phyloP scores from a whole-genome alignment of 2,888 invertebrate genomes.

The Lasius fuliginosus region DNA sequence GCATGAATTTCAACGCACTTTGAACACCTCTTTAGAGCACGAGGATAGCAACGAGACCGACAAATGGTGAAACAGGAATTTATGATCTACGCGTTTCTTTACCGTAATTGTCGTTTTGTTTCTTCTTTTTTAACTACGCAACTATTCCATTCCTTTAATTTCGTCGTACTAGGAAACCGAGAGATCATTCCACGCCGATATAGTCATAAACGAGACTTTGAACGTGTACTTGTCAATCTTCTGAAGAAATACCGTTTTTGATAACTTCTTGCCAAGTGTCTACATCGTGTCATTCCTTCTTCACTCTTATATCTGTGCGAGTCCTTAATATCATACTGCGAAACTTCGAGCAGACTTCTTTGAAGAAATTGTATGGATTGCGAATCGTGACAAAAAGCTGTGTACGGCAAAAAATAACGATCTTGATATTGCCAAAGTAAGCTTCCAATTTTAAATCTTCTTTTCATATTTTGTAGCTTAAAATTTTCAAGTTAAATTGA shows the following conservation, averaged over 20 bases:
- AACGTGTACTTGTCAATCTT: constrained; percentile 28
- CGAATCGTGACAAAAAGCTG: constrained; percentile 16
- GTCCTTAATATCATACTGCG: neutral
- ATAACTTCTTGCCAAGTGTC: constrained; percentile 26
- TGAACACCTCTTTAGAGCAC: constrained; percentile 84
- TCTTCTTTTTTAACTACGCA: constrained; percentile 38
- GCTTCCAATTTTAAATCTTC: constrained; percentile 21
- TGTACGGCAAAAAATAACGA: constrained; percentile 6
- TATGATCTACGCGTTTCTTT: constrained; percentile 46
- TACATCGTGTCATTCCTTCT: constrained; percentile 8
- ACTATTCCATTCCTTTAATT: constrained; percentile 36
- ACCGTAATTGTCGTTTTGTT: constrained; percentile 51
- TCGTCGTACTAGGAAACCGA: constrained; percentile 8
- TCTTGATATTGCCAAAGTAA: constrained; percentile 17
- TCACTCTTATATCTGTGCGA: constrained; percentile 3
- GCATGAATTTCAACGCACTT: constrained; percentile 87
- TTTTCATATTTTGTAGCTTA: constrained; percentile 5
- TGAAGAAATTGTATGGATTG: constrained; percentile 3
- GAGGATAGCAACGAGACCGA: constrained; percentile 87
- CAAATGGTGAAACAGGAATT: constrained; percentile 82
- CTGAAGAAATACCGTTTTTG: constrained; percentile 22
- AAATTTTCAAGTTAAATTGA: constrained; percentile 22
- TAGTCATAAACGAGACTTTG: constrained; percentile 13
- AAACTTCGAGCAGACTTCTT: constrained; percentile 8
- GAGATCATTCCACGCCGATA: constrained; percentile 17